Percentiles rank a stretch among this genome's conserved stretches.
Conservation (phyloP, 2,113 vertebrate genomes). For the Myodes glareolus region DNA sequence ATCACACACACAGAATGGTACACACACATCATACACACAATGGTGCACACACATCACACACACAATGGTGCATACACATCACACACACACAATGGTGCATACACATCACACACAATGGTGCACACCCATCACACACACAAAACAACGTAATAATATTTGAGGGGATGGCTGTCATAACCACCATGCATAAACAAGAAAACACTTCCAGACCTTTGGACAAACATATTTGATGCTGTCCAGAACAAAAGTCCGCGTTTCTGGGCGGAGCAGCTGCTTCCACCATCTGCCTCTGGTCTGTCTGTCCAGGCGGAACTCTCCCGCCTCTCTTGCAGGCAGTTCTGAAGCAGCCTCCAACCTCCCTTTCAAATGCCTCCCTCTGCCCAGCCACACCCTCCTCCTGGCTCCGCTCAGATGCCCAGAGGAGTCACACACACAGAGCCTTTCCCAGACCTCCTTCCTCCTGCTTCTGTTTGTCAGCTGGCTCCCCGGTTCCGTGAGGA, state of each 20-base stretch:
- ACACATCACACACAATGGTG: too few species aligned
- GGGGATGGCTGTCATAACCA: neutral
- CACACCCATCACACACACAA: too few species aligned
- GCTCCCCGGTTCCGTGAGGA: neutral
- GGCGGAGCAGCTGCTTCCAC: neutral
- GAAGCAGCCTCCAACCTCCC: neutral
- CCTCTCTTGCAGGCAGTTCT: accelerated
- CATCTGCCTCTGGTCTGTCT: neutral
- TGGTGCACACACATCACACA: too few species aligned
- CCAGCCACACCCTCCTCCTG: neutral
- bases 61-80: too few species aligned
- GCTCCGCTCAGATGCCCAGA: too few species aligned
- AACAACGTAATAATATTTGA: neutral
- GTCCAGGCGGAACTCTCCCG: accelerated
- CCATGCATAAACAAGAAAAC: too few species aligned
- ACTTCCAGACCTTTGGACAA: neutral
- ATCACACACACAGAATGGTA: too few species aligned
- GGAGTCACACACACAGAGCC: neutral
- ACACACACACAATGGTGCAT: too few species aligned
- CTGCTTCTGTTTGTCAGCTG: neutral
- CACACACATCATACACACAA: too few species aligned
- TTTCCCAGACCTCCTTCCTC: neutral
- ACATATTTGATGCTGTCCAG: neutral
- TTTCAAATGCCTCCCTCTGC: neutral
- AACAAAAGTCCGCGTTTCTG: neutral